Percentiles rank a stretch among this genome's conserved stretches.
These are phyloP conservation scores for Nerophis lumbriciformis DNA, from an alignment of 2,113 vertebrate species.

Conservation along the genomic window DNA sequence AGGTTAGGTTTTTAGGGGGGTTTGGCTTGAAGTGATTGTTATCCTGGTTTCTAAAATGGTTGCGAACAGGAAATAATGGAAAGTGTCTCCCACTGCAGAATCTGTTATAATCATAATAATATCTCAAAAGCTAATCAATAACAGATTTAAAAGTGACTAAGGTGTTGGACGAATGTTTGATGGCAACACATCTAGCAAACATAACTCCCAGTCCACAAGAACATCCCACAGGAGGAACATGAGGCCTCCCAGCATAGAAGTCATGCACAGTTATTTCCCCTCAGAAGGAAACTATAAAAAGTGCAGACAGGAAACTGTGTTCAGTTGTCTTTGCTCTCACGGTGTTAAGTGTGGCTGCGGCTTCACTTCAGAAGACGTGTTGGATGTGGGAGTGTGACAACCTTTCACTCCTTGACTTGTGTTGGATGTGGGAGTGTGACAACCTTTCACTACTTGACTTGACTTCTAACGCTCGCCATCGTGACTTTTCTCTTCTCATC, in stretches of 20 bases:
- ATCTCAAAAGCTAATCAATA: background rate
- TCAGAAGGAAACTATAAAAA: background rate
- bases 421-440: too few relatives aligned
- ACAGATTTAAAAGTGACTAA: too few relatives aligned
- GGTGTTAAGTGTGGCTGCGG: background rate
- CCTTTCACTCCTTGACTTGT: too few relatives aligned
- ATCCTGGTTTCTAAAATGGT: conserved; percentile 2
- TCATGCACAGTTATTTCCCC: background rate
- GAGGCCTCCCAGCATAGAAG: background rate
- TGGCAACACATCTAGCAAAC: too few relatives aligned
- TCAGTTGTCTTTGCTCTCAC: background rate
- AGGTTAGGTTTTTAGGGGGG: too few relatives aligned
- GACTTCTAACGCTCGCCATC: background rate
- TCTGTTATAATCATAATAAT: background rate
- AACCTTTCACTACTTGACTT: too few relatives aligned
- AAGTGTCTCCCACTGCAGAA: background rate
- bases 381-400: too few relatives aligned
- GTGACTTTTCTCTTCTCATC: background rate
- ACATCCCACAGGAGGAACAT: too few relatives aligned
- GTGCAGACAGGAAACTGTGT: background rate
- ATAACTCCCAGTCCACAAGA: too few relatives aligned
- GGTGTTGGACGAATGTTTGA: too few relatives aligned
- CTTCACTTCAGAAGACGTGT: background rate
- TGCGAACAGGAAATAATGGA: conserved; percentile 5
- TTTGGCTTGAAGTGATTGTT: background rate